phyloP scores from a whole-genome alignment of 2,113 vertebrate species.

The Ia io region DNA sequence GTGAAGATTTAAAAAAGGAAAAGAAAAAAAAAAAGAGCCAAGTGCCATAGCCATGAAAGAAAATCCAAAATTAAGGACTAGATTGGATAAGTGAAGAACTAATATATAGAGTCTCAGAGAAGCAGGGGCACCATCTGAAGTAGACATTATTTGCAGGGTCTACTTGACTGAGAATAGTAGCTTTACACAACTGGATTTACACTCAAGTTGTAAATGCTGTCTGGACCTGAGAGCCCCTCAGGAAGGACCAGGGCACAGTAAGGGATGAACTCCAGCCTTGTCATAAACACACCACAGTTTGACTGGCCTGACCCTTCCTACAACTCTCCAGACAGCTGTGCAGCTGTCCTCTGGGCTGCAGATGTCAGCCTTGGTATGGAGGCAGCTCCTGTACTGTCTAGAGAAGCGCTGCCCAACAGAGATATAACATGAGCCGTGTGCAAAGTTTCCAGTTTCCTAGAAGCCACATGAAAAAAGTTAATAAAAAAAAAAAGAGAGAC shows the following conservation, averaged over 20 bases:
- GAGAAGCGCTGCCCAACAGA: not conserved
- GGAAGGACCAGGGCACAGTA: not conserved
- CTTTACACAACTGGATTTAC: not conserved
- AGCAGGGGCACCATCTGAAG: not conserved
- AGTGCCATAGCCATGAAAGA: not conserved
- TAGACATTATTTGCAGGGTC: not conserved
- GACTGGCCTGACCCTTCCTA: not conserved
- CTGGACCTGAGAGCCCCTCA: not conserved
- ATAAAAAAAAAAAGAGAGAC: not conserved
- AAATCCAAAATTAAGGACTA: not conserved
- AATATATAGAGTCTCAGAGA: not conserved
- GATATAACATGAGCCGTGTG: not conserved
- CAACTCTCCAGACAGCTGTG: not conserved
- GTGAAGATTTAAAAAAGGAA: too few relatives aligned
- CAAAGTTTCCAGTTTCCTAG: not conserved
- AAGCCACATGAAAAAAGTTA: not conserved
- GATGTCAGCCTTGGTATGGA: not conserved
- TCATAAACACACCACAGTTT: not conserved
- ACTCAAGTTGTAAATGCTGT: not conserved
- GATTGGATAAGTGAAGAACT: not conserved
- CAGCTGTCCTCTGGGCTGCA: not conserved
- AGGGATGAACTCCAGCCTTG: not conserved
- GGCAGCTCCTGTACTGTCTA: not conserved
- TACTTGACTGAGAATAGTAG: not conserved
- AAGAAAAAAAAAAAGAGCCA: not conserved